Conservation (phyloP, 2,113 vertebrate species). For the Lamprotornis superbus region DNA sequence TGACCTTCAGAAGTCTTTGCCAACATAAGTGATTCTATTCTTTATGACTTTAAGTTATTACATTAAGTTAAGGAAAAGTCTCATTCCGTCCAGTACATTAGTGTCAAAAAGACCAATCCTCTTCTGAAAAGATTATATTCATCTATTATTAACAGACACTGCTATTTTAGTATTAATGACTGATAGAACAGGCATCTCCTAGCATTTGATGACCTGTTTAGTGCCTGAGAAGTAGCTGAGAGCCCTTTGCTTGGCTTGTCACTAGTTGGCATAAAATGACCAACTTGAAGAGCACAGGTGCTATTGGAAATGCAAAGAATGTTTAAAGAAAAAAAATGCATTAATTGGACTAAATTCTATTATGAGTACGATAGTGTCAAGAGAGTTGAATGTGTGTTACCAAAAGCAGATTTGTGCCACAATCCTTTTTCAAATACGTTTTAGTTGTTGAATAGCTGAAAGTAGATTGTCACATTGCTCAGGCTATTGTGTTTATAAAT, state of each 20-base stretch:
- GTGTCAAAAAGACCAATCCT: neutral
- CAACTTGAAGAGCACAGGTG: neutral
- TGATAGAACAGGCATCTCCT: neutral
- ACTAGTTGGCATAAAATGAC: neutral
- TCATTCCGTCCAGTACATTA: neutral
- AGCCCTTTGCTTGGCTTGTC: neutral
- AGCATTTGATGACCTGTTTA: constrained; percentile 22
- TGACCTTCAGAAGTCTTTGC: neutral
- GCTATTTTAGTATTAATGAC: constrained; percentile 33
- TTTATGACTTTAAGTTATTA: neutral
- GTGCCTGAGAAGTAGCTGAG: neutral
- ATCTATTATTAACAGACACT: constrained; percentile 43
- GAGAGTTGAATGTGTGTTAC: neutral
- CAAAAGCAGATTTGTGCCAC: neutral
- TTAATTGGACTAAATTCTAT: constrained; percentile 16
- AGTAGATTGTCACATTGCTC: neutral
- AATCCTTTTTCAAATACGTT: neutral
- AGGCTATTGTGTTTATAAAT: neutral
- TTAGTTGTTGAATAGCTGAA: neutral
- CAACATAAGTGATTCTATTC: neutral
- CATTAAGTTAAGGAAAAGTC: neutral
- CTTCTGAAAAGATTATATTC: neutral
- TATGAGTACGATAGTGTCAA: neutral
- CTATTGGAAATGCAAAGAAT: neutral
- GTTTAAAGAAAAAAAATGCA: neutral